Base-by-base conservation (phyloP, 2,113 vertebrate genomes). In the Elachura formosa region DNA sequence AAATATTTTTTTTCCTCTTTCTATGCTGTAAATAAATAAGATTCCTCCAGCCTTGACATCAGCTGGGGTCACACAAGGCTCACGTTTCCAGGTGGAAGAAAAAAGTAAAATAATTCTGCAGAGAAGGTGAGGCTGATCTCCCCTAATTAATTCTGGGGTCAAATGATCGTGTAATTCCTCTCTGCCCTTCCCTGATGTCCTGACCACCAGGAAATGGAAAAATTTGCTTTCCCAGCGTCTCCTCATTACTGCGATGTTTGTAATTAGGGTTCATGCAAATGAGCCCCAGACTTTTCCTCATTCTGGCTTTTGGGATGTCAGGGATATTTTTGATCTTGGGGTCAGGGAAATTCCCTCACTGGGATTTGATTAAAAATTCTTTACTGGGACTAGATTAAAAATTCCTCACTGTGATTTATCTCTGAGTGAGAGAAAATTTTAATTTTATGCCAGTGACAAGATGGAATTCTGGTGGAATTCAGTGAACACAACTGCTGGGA, bases 401-500 rank as follows among this genome's bases (percentile, higher is more conserved):
- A n/a, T n/a, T n/a, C n/a, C n/a, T n/a, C n/a, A n/a, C n/a, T n/a
- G n/a, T n/a, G n/a, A n/a, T n/a, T n/a, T n/a, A n/a, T n/a, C n/a
- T n/a, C n/a, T n/a, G n/a, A 46, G 68, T 8, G 38, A 54, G 38
- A 10, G 20, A 38, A 93, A 91, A 73, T 51, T 56, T 10, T 6
- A 46, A 22, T 95, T 89, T 51, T 84, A 6, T 38, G 4, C 87
- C 21, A 8, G 33, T 81, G 81, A 54, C 40, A 29, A 86, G 73
- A 20, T 84, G 89, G 55, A 94, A 69, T 89, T 87, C 48, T 58
- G 75, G 33, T 96, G 74, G 55, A 41, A 31, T 63, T 92, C 94
- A 92, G 16, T 68, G 72, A 85, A 8, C 87, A 77, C 87, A 94
- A 91, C 76, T 88, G 62, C 62, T 90, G 75, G 58, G 51, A 61